Evolutionary conservation across 2,113 vertebrate species (phyloP).

Genomic region (Pollachius pollachius): DNA sequence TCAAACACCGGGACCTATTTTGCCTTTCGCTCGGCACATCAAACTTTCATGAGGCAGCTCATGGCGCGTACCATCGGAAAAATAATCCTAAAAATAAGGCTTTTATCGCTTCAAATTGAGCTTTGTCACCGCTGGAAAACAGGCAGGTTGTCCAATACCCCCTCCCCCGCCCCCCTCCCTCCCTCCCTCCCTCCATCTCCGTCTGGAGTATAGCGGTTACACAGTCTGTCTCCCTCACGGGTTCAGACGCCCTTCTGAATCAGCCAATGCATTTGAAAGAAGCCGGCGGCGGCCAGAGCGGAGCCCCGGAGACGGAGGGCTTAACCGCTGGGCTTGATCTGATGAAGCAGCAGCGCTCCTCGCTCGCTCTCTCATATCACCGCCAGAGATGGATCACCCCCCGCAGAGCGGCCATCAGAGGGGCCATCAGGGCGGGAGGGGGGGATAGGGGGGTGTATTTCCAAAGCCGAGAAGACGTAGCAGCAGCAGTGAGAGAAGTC

Average conservation of each 20-base stretch:
- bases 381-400: no score
- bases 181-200: background rate
- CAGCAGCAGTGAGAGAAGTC: no score
- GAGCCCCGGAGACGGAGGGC: no score
- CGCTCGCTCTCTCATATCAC: no score
- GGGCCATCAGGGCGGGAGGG: no score
- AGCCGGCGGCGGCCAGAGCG: background rate
- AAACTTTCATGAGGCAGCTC: slow-evolving; percentile 42
- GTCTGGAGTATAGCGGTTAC: slow-evolving; percentile 17
- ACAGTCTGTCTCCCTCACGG: slow-evolving; percentile 6
- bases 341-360: no score
- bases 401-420: no score
- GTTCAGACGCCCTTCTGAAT: slow-evolving; percentile 13
- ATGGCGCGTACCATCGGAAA: slow-evolving; percentile 41
- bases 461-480: no score
- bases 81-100: background rate
- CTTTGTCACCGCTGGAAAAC: slow-evolving; percentile 39
- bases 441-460: no score
- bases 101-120: slow-evolving; percentile 51
- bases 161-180: background rate
- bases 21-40: slow-evolving; percentile 28
- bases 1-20: no score
- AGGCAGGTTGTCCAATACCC: slow-evolving; percentile 9
- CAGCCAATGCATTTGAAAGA: slow-evolving; percentile 51
- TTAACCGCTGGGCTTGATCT: no score